phyloP scores from a whole-genome alignment of 2,888 invertebrate species.

The Lasioglossum vierecki region DNA sequence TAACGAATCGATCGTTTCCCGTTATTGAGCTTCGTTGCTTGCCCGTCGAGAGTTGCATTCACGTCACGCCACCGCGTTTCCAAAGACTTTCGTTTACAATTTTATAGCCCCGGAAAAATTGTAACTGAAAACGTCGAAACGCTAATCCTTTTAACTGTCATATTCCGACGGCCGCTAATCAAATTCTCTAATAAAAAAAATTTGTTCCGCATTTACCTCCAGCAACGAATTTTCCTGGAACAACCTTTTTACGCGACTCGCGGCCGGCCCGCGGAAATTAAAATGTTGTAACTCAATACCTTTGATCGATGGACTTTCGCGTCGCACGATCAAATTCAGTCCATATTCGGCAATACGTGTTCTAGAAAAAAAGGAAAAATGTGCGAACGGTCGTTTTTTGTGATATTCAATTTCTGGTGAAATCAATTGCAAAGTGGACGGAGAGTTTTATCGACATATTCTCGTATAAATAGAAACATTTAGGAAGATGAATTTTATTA shows the following conservation, averaged over 20 bases:
- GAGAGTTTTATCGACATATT: neutral
- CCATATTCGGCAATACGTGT: neutral
- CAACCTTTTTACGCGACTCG: slow-evolving; percentile 1
- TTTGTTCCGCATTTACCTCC: neutral
- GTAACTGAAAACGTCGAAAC: neutral
- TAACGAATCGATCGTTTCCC: slow-evolving; percentile 63
- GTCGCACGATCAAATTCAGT: neutral
- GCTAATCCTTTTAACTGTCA: neutral
- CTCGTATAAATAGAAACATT: neutral
- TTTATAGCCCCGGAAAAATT: slow-evolving; percentile 8
- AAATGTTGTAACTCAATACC: neutral
- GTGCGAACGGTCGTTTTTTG: neutral
- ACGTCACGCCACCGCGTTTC: slow-evolving; percentile 24
- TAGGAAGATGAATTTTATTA: neutral
- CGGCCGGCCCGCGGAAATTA: neutral
- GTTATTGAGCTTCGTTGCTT: slow-evolving; percentile 45
- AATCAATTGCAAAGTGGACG: neutral
- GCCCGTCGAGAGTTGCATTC: slow-evolving; percentile 33
- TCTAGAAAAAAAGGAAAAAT: neutral
- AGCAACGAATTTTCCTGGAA: neutral
- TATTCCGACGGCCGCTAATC: neutral
- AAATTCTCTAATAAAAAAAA: neutral
- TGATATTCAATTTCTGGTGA: neutral
- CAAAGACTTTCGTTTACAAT: slow-evolving; percentile 15
- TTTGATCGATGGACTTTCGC: neutral